These are phyloP conservation scores for Hycleus cichorii DNA, from an alignment of 1,140 invertebrate species.

Conservation along the genomic window DNA sequence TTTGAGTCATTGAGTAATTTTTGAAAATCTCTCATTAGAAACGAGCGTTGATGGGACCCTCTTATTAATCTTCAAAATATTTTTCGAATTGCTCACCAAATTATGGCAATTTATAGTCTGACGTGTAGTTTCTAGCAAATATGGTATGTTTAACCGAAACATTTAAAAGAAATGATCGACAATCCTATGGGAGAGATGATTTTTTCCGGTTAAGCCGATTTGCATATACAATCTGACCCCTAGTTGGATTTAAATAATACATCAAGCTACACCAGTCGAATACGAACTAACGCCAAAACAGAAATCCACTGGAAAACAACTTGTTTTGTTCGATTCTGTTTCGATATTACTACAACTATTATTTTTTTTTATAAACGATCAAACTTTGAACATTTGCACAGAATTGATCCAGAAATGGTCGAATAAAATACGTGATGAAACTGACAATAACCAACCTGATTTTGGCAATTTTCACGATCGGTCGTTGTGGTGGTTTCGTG, in stretches of 20 bases:
- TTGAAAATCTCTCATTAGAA: too few species aligned
- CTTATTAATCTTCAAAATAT: too few species aligned
- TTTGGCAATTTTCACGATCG: slow-evolving; percentile 37
- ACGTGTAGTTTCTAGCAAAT: too few species aligned
- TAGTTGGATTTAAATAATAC: slow-evolving; percentile 16
- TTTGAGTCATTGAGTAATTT: too few species aligned
- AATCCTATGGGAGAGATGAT: too few species aligned
- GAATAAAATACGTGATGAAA: slow-evolving; percentile 11
- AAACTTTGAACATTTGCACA: slow-evolving; percentile 16
- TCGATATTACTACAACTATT: background rate
- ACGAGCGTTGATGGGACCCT: too few species aligned
- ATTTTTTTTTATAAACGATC: slow-evolving; percentile 17
- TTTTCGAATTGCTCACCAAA: too few species aligned
- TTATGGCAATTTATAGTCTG: too few species aligned
- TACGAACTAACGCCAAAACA: background rate
- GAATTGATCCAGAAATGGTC: slow-evolving; percentile 19
- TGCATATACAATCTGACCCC: slow-evolving; percentile 19
- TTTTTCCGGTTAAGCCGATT: background rate
- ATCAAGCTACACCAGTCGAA: background rate
- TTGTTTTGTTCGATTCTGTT: slow-evolving; percentile 16
- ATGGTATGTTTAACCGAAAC: too few species aligned
- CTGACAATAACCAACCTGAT: slow-evolving; percentile 32
- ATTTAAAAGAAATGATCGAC: too few species aligned
- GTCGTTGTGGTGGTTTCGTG: slow-evolving; percentile 33
- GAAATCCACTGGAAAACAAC: slow-evolving; percentile 1